Conservation (phyloP, 2,888 invertebrate species). For the Pyralis farinalis region DNA sequence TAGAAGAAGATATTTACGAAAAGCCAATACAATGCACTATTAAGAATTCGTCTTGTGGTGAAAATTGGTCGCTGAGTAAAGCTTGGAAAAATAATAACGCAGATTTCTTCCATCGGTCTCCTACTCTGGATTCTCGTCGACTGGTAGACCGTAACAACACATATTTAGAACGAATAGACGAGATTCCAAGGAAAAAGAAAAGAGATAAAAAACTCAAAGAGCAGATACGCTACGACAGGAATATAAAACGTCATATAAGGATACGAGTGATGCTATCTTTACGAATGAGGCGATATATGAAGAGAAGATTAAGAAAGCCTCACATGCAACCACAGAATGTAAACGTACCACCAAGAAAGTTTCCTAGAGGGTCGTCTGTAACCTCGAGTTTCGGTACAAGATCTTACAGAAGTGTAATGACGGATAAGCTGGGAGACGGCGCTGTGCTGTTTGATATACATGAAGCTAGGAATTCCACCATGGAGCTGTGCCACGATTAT, state of each 20-base stretch:
- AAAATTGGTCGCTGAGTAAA: slow-evolving; percentile 77
- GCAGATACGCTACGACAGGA: slow-evolving; percentile 77
- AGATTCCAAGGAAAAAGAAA: slow-evolving; percentile 54
- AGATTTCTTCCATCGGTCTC: slow-evolving; percentile 55
- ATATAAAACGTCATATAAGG: slow-evolving; percentile 83
- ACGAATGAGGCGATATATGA: slow-evolving; percentile 80
- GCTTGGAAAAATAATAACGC: slow-evolving; percentile 65
- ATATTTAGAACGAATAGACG: slow-evolving; percentile 61
- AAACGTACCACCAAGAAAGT: slow-evolving; percentile 57
- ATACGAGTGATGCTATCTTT: slow-evolving; percentile 85
- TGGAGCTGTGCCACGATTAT: slow-evolving; percentile 72
- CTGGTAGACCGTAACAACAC: slow-evolving; percentile 41
- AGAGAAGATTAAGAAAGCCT: slow-evolving; percentile 49
- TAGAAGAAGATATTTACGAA: slow-evolving; percentile 70
- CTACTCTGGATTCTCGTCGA: slow-evolving; percentile 41
- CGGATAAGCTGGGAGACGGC: slow-evolving; percentile 62
- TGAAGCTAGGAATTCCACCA: slow-evolving; percentile 69
- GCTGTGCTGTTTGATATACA: slow-evolving; percentile 69
- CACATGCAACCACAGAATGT: slow-evolving; percentile 37
- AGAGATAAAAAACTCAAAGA: slow-evolving; percentile 63
- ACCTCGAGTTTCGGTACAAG: slow-evolving; percentile 67
- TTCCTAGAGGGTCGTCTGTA: slow-evolving; percentile 51
- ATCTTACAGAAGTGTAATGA: slow-evolving; percentile 65
- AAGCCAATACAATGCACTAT: slow-evolving; percentile 53
- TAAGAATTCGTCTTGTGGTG: slow-evolving; percentile 62